Percentiles rank a stretch among this genome's conserved stretches.
These are phyloP conservation scores for Oxygymnocypris stewartii DNA, from an alignment of 2,113 vertebrate genomes.

Conservation along the genomic window DNA sequence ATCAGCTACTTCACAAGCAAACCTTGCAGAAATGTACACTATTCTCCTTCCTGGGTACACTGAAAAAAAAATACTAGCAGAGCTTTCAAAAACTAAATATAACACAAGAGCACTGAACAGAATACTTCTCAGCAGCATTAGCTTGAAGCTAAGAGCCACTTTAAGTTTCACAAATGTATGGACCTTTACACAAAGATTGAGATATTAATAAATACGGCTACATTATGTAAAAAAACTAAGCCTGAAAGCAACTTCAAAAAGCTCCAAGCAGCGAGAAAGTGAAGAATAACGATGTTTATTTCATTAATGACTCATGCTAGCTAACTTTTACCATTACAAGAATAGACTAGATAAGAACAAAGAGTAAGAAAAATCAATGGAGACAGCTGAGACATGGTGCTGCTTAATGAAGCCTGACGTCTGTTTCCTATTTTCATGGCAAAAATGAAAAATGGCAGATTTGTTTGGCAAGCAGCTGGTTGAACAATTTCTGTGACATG, in stretches of 20 bases:
- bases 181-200: neutral
- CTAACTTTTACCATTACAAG: conserved; percentile 2
- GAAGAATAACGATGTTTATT: neutral
- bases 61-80: neutral
- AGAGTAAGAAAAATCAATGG: conserved; percentile 38
- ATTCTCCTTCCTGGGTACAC: neutral
- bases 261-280: neutral
- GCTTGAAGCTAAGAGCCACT: neutral
- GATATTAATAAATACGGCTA: neutral
- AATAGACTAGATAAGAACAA: conserved; percentile 24
- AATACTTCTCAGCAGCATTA: neutral
- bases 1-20: neutral
- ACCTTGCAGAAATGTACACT: neutral
- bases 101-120: neutral
- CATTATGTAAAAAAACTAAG: conserved; percentile 15
- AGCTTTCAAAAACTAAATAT: conserved; percentile 13
- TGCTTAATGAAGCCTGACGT: conserved; percentile 1
- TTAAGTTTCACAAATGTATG: neutral
- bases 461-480: conserved; percentile 25
- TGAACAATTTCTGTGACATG: conserved; percentile 11
- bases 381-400: conserved; percentile 22
- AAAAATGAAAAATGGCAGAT: conserved; percentile 10
- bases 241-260: conserved; percentile 5
- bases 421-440: conserved; percentile 18
- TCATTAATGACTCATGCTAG: conserved; percentile 17